phyloP scores from a whole-genome alignment of 2,113 vertebrate species.

The Hystrix cristata region DNA sequence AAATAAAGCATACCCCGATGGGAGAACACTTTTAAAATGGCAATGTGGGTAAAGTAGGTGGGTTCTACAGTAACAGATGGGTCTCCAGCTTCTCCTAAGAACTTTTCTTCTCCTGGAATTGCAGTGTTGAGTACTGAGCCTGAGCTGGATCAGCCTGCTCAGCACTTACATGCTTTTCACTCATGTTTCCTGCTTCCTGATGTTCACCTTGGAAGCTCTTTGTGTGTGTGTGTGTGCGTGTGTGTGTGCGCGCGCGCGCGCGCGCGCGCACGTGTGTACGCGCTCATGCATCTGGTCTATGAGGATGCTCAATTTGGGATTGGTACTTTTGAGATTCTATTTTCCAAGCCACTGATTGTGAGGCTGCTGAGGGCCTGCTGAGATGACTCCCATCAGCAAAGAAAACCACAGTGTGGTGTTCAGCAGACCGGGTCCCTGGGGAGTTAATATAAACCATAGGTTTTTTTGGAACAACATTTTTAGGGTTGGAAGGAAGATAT shows the following conservation, averaged over 20 bases:
- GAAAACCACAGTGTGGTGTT: not conserved
- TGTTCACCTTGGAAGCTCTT: not conserved
- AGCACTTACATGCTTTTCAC: not conserved
- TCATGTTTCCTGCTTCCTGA: not conserved
- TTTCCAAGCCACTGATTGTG: not conserved
- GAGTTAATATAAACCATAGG: not conserved
- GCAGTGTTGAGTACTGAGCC: not conserved
- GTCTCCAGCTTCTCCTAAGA: not conserved
- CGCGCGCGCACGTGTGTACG: not conserved
- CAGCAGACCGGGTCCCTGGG: not conserved
- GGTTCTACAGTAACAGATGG: not conserved
- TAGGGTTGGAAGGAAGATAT: conserved; percentile 75
- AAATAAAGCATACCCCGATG: not conserved
- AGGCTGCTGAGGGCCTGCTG: not conserved
- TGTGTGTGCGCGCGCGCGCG: not conserved
- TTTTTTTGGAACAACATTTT: not conserved
- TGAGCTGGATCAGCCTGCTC: not conserved
- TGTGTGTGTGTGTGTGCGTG: not conserved
- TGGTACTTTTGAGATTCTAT: not conserved
- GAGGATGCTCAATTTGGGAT: not conserved
- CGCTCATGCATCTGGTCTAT: not conserved
- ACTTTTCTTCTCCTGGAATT: not conserved
- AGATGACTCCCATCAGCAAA: not conserved
- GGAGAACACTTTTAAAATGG: conserved; percentile 28
- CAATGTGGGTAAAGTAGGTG: not conserved